Percentiles rank a stretch among this genome's conserved stretches.
phyloP scores from a whole-genome alignment of 2,888 invertebrate genomes.

The Cheilosia vernalis region DNA sequence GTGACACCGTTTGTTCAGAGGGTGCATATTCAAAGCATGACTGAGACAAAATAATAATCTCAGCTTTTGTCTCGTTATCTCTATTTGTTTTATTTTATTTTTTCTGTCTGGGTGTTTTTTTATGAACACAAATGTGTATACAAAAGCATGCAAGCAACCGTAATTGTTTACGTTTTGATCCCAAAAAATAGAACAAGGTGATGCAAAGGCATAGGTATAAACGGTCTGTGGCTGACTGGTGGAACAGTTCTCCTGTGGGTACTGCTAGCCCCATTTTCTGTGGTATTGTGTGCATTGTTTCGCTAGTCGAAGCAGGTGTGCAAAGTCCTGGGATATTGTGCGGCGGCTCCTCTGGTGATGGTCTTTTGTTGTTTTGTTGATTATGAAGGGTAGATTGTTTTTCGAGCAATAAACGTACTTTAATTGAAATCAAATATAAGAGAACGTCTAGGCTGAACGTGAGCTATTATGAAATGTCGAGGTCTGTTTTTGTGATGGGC shows the following conservation, averaged over 20 bases:
- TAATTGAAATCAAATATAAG: constrained; percentile 68
- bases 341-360: constrained; percentile 24
- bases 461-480: constrained; percentile 15
- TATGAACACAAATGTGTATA: constrained; percentile 10
- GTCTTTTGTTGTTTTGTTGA: constrained; percentile 54
- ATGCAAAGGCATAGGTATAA: constrained; percentile 17
- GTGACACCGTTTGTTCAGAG: constrained; percentile 50
- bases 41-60: constrained; percentile 58
- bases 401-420: constrained; percentile 48
- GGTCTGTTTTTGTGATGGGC: constrained; percentile 11
- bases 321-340: constrained; percentile 43
- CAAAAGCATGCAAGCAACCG: constrained; percentile 35
- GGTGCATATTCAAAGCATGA: constrained; percentile 53
- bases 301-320: constrained; percentile 52
- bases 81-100: background rate
- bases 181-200: constrained; percentile 55
- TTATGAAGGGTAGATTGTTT: constrained; percentile 39
- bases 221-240: constrained; percentile 7
- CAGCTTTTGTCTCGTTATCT: background rate
- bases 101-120: constrained; percentile 16
- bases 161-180: constrained; percentile 70
- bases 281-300: constrained; percentile 41
- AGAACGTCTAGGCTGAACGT: constrained; percentile 4
- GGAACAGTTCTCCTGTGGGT: constrained; percentile 32
- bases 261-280: constrained; percentile 21